phyloP scores from a whole-genome alignment of 2,113 vertebrate species.

The Mesembrinibis cayennensis region DNA sequence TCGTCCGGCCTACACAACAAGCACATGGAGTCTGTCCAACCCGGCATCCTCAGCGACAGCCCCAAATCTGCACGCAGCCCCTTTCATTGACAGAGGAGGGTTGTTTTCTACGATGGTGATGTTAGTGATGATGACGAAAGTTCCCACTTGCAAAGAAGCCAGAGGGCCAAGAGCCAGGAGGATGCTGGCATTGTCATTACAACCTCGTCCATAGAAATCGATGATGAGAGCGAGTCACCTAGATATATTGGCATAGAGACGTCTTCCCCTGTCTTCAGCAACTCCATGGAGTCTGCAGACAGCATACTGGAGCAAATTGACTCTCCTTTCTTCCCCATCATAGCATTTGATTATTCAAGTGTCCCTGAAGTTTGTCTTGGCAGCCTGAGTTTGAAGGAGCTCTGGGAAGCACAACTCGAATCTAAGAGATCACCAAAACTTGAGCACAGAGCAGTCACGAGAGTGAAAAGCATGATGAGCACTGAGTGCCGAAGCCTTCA shows the following conservation, averaged over 20 bases:
- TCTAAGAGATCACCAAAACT: slow-evolving; percentile 83
- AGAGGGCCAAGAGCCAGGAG: slow-evolving; percentile 26
- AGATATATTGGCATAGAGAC: slow-evolving; percentile 60
- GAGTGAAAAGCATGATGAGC: slow-evolving; percentile 81
- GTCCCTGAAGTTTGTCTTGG: slow-evolving; percentile 37
- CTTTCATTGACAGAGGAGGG: slow-evolving; percentile 82
- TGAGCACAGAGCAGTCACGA: slow-evolving; percentile 81
- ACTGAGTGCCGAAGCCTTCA: slow-evolving; percentile 70
- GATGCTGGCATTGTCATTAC: slow-evolving; percentile 46
- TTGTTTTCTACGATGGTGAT: slow-evolving; percentile 81
- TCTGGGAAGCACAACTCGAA: slow-evolving; percentile 74
- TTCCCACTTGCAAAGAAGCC: slow-evolving; percentile 52
- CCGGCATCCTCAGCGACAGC: slow-evolving; percentile 75
- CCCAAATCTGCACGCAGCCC: slow-evolving; percentile 81
- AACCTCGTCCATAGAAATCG: slow-evolving; percentile 59
- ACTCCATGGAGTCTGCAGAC: slow-evolving; percentile 67
- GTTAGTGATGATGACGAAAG: slow-evolving; percentile 77
- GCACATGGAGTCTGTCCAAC: slow-evolving; percentile 68
- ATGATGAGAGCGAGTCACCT: slow-evolving; percentile 58
- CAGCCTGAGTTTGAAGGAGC: slow-evolving; percentile 69
- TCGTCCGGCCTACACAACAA: slow-evolving; percentile 50
- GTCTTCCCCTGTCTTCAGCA: slow-evolving; percentile 58
- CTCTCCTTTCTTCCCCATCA: slow-evolving; percentile 70
- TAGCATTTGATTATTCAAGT: slow-evolving; percentile 54
- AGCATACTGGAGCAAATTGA: slow-evolving; percentile 34